Conservation (phyloP, 64 coral and sea anemone species). For the Dendrophyllia cribrosa region DNA sequence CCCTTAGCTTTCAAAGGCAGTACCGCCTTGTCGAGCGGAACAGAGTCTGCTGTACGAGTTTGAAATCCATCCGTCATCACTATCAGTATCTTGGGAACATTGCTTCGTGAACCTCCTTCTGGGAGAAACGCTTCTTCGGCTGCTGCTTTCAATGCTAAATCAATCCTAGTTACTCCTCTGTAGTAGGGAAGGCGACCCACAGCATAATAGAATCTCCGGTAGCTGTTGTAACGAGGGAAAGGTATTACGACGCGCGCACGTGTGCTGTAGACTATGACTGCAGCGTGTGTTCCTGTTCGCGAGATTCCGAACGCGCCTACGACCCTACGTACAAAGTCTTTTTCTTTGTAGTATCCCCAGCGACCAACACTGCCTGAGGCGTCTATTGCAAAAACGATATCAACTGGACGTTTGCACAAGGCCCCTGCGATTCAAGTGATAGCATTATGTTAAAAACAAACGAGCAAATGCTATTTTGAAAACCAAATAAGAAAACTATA, state of each 20-base stretch:
- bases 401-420: constrained; percentile 34
- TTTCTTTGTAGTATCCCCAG: constrained; percentile 41
- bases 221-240: neutral
- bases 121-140: constrained; percentile 12
- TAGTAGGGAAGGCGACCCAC: constrained; percentile 7
- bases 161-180: constrained; percentile 47
- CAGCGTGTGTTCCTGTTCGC: constrained; percentile 27
- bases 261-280: constrained; percentile 58
- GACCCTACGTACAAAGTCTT: constrained; percentile 14
- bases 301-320: constrained; percentile 39
- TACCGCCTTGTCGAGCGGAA: constrained; percentile 36
- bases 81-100: constrained; percentile 53
- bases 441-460: no score
- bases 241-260: neutral
- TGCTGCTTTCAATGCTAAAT: constrained; percentile 51
- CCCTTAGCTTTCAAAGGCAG: constrained; percentile 41
- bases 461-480: no score
- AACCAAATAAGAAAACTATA: no score
- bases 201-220: neutral
- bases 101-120: neutral
- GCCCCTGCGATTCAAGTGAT: neutral
- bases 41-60: neutral
- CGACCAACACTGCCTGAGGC: constrained; percentile 48
- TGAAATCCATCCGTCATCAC: constrained; percentile 67
- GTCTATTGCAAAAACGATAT: constrained; percentile 58